These are phyloP conservation scores for Phengaris alcon DNA, from an alignment of 2,888 invertebrate species.

Conservation along the genomic window DNA sequence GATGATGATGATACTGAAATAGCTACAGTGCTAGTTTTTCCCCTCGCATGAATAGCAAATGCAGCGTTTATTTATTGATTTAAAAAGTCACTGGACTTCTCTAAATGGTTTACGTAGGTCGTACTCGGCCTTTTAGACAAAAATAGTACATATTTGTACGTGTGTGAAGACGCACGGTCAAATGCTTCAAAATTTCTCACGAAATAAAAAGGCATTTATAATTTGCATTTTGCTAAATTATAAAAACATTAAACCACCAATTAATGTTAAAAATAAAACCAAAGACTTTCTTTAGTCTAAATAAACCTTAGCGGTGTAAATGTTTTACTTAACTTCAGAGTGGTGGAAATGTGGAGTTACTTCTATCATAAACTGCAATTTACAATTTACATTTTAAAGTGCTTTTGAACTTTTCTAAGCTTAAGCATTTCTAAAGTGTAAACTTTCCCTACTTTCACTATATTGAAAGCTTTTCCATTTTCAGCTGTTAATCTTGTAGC, in stretches of 20 bases:
- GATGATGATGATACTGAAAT: background rate
- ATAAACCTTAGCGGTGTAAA: background rate
- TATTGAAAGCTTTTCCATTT: constrained; percentile 21
- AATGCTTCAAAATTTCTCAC: background rate
- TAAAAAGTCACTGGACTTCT: background rate
- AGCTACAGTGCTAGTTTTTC: background rate
- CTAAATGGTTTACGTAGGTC: background rate
- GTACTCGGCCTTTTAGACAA: background rate
- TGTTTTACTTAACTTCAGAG: background rate
- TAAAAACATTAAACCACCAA: background rate
- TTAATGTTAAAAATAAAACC: background rate
- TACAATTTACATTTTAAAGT: constrained; percentile 22
- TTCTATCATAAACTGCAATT: constrained; percentile 19
- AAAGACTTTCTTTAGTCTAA: background rate
- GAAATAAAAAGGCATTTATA: background rate
- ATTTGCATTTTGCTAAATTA: background rate
- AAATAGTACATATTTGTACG: background rate
- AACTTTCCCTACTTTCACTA: constrained; percentile 15
- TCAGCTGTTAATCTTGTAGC: background rate
- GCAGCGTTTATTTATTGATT: background rate
- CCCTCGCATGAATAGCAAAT: constrained; percentile 1
- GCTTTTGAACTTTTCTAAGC: constrained; percentile 23
- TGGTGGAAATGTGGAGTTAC: constrained; percentile 9
- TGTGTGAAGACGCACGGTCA: background rate
- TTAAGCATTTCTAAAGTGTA: constrained; percentile 24